Evolutionary conservation across 2,113 vertebrate genomes (phyloP), one percentile per base, ranked within the genome.

Genomic region (Sinocyclocheilus rhinocerous): DNA sequence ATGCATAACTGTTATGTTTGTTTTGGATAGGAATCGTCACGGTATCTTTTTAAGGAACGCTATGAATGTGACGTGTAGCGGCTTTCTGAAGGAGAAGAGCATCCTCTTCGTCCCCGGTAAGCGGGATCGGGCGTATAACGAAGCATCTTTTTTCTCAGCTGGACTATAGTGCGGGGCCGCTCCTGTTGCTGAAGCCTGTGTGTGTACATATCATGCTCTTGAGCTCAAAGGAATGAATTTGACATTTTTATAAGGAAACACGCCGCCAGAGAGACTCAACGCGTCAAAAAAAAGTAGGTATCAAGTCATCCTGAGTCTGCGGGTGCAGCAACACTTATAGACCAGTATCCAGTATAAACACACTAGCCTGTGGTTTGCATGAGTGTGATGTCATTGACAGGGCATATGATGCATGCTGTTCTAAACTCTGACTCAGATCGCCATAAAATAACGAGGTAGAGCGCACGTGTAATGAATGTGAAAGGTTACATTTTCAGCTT

Each of bases 241-340:
- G 86, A 87, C 55, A 57, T 88, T 76, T 88, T 29, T 69, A 48
- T 85, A 79, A 70, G 18, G 81, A 89, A 84, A 80, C 36, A 85
- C 81, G 22, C 67, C 33, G 77, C 67, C 50, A 84, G 61, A 80
- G 73, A 61, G 59, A 65, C 75, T 76, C 73, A 48, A 48, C 73
- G 77, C 72, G 45, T 50, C n/a, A 7, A 39, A 48, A 88, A 87
- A 85, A 94, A 93, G 94, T 94, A 94, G 88, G 94, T 93, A 84
- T 82, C 77, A 70, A 18, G n/a, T 16, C 11, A 22, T 18, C 86
- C 73, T 45, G 57, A 7, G 61, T n/a, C 36, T 69, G 29, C 29
- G 48, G 55, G 1, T 83, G 65, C 16, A 65, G 16, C 24, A 22
- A 20, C 75, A 85, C 75, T 42, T 77, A 29, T 55, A 29, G n/a